These are phyloP conservation scores for Prionace glauca DNA, from an alignment of 2,797 vertebrate species.

Conservation along the genomic window DNA sequence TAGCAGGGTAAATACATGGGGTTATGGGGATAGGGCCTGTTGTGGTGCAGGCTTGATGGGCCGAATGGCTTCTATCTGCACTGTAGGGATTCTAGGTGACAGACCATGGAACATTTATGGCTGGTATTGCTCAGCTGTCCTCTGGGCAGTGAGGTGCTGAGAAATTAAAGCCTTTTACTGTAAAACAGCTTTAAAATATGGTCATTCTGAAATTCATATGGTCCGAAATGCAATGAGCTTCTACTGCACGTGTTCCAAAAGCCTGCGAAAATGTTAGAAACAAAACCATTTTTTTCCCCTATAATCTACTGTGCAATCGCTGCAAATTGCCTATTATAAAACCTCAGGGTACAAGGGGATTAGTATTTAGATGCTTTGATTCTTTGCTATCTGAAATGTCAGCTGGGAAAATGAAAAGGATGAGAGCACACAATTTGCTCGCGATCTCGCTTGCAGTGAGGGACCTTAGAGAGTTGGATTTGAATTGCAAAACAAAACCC, in stretches of 20 bases:
- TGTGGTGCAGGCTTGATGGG: too few species aligned
- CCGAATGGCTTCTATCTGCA: too few species aligned
- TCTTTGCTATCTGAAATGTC: conserved; percentile 5
- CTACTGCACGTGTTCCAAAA: background rate
- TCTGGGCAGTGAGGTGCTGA: background rate
- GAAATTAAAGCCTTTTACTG: background rate
- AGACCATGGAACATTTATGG: background rate
- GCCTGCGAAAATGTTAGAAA: background rate
- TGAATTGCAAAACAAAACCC: background rate
- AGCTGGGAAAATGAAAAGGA: background rate
- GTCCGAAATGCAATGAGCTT: background rate
- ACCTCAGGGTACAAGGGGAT: conserved; percentile 18
- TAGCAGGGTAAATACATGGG: too few species aligned
- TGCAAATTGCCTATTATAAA: conserved; percentile 7
- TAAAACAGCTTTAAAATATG: background rate
- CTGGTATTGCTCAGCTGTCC: background rate
- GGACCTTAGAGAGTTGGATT: background rate
- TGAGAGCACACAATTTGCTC: background rate
- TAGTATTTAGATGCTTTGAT: conserved; percentile 4
- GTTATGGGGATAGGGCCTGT: too few species aligned
- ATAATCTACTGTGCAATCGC: background rate
- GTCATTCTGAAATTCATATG: background rate
- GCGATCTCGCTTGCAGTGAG: background rate
- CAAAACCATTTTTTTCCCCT: background rate
- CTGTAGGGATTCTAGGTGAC: background rate